A percentile compares a stretch with the other conserved stretches of the same genome.
Evolutionary conservation across 2,113 vertebrate genomes (phyloP).

Genomic region (Caracal caracal): DNA sequence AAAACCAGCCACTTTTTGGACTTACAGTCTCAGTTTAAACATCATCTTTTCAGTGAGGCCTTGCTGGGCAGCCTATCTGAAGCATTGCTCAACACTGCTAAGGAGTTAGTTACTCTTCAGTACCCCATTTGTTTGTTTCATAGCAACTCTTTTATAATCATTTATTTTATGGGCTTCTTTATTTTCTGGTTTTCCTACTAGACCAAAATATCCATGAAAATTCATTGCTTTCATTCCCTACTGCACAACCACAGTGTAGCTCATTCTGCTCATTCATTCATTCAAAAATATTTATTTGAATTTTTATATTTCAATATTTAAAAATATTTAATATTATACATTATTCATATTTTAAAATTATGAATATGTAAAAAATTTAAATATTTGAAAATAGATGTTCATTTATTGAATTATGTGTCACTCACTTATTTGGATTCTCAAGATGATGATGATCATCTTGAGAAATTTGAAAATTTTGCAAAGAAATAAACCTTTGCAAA

Average conservation of each 20-base stretch:
- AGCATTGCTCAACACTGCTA: background rate
- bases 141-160: background rate
- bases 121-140: background rate
- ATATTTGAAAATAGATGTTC: background rate
- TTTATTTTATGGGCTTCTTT: constrained; percentile 26
- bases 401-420: background rate
- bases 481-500: background rate
- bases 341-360: background rate
- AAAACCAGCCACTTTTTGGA: background rate
- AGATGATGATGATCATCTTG: background rate
- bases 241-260: background rate
- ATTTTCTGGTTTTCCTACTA: constrained; percentile 13
- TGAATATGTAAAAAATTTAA: background rate
- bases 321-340: background rate
- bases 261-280: background rate
- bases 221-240: background rate
- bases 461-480: too few species aligned
- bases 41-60: background rate
- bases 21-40: background rate
- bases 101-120: background rate
- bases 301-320: background rate
- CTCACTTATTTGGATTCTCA: background rate
- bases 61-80: background rate
- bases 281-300: background rate
- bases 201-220: background rate